Conservation (phyloP, 2,113 vertebrate genomes). For the Rafetus swinhoei region DNA sequence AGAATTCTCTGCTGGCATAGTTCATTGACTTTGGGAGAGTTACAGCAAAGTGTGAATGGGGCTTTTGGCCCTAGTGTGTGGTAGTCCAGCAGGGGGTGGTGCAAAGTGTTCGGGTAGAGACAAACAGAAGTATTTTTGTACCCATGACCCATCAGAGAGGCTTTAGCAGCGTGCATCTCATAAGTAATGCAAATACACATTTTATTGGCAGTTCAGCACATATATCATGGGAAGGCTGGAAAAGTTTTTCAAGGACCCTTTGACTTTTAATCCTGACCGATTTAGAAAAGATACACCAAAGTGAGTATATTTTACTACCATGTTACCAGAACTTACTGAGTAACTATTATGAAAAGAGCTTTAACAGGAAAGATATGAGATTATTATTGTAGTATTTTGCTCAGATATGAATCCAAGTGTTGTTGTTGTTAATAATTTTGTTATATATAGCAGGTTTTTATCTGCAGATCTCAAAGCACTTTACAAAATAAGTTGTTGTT, state of each 20-base stretch:
- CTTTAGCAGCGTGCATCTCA: background rate
- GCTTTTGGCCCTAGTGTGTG: background rate
- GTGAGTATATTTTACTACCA: conserved; percentile 76
- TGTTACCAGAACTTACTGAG: conserved; percentile 28
- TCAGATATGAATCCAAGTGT: background rate
- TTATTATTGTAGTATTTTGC: background rate
- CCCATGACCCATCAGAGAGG: background rate
- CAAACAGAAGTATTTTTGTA: background rate
- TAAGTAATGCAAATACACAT: background rate
- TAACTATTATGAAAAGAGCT: background rate
- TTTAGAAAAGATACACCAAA: conserved; percentile 89
- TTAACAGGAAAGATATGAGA: too few species aligned
- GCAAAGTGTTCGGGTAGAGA: too few species aligned
- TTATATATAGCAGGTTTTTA: background rate
- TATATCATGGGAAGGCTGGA: conserved; percentile 87
- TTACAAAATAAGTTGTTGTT: background rate
- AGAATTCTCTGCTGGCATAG: background rate
- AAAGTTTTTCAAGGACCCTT: conserved; percentile 88
- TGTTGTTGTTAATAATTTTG: background rate
- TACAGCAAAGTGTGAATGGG: background rate
- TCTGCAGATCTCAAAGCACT: background rate
- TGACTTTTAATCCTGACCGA: conserved; percentile 91
- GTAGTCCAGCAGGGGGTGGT: too few species aligned
- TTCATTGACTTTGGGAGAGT: background rate
- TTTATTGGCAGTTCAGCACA: conserved; percentile 82